phyloP scores from a whole-genome alignment of 2,888 invertebrate species.

The Heteromyza rotundicornis region DNA sequence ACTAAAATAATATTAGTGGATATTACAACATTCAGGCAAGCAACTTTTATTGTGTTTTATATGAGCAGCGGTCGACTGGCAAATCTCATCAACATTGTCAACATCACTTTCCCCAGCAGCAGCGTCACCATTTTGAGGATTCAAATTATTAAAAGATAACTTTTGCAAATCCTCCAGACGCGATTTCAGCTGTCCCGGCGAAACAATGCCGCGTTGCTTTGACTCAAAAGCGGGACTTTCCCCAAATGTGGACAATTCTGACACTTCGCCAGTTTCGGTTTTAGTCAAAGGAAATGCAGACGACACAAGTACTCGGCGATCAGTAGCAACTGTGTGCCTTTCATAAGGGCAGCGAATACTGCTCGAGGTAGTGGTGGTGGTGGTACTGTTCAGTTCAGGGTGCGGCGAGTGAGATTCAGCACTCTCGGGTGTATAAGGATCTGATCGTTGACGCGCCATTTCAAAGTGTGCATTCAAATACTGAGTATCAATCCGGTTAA shows the following conservation, averaged over 20 bases:
- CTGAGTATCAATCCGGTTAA: slow-evolving; percentile 67
- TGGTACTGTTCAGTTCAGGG: slow-evolving; percentile 58
- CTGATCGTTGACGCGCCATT: slow-evolving; percentile 47
- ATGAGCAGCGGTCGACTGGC: slow-evolving; percentile 31
- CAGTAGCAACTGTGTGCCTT: slow-evolving; percentile 46
- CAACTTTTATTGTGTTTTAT: slow-evolving; percentile 37
- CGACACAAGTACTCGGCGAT: slow-evolving; percentile 31
- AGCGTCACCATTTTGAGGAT: slow-evolving; percentile 31
- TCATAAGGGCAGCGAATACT: slow-evolving; percentile 45
- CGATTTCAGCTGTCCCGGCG: slow-evolving; percentile 70
- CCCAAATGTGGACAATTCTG: too few species aligned
- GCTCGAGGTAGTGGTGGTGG: slow-evolving; percentile 40
- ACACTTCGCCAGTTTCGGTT: too few species aligned
- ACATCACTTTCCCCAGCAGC: slow-evolving; percentile 43
- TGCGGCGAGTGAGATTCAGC: slow-evolving; percentile 77
- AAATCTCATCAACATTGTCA: slow-evolving; percentile 48
- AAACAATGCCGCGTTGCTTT: slow-evolving; percentile 64
- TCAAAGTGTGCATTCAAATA: slow-evolving; percentile 58
- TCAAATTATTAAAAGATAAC: slow-evolving; percentile 39
- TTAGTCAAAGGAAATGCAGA: too few species aligned
- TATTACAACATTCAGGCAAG: slow-evolving; percentile 50
- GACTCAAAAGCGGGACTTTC: too few species aligned
- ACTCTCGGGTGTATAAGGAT: slow-evolving; percentile 85
- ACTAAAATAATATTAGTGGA: slow-evolving; percentile 39
- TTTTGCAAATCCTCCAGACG: slow-evolving; percentile 65